Base-by-base conservation (phyloP, 2,113 vertebrate species). In the Protobothrops flavoviridis region DNA sequence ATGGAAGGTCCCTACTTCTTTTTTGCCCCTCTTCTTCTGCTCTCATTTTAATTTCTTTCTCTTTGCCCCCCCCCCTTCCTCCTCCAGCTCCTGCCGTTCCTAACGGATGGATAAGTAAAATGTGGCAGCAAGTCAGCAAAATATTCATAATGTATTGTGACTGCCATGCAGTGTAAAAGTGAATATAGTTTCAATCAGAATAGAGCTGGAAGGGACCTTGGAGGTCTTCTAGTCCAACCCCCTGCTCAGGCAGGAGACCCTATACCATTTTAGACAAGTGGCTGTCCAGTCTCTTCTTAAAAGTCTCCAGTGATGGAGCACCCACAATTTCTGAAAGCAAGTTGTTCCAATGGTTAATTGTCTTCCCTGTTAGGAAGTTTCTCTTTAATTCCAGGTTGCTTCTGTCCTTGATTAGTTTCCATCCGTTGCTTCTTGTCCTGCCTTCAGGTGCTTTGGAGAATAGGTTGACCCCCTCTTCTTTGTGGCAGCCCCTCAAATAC, bases 41-140 rank as follows among this genome's bases (percentile, higher is more conserved):
- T 87, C 91, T 61, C 5, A 5, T 20, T 52, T 85, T 90, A 59
- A 90, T 90, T 81, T 81, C 45, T 88, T 52, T 64, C 26, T 57
- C 23, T 17, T 23, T 21, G 4, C 10, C 48, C 20, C 20, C 64
- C 11, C 0, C 81, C 10, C 10, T 12, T 6, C 11, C 39, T 13
- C 13, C 69, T 8, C n/a, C 85, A 9, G n/a, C 50, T 21, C 7
- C n/a, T n/a, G 8, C 39, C 93, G 33, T 85, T 0, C 93, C 29
- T 10, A 95, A 96, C 96, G 97, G 96, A 97, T 97, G 97, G 95
- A 95, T 91, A 61, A 1, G 57, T 94, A 96, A 92, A 86, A 95
- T 96, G 33, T 91, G 43, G 33, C 95, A 92, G 97, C 95, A 91
- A 39, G 95, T 96, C 97, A 97, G 89, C 91, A 93, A 92, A 94